phyloP scores from a whole-genome alignment of 1,140 invertebrate genomes.

The Himalopsyche phryganea region DNA sequence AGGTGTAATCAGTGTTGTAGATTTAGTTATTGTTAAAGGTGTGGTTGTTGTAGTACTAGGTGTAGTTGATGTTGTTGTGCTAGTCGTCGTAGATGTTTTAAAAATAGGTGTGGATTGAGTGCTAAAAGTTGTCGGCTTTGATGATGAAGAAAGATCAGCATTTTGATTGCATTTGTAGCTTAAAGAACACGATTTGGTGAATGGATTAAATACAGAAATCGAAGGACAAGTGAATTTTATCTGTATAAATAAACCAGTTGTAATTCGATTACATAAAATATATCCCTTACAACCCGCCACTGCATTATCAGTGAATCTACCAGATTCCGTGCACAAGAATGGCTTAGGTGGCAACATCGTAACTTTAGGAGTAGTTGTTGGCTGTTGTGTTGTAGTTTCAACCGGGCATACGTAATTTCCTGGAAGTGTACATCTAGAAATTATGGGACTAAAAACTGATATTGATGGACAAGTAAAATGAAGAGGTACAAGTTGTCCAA shows the following conservation, averaged over 20 bases:
- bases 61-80: background rate
- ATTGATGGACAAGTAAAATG: too few relatives aligned
- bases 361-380: too few relatives aligned
- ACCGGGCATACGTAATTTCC: too few relatives aligned
- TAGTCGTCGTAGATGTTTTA: background rate
- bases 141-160: too few relatives aligned
- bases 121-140: too few relatives aligned
- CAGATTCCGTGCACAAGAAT: slow-evolving; percentile 17
- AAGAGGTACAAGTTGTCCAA: too few relatives aligned
- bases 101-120: background rate
- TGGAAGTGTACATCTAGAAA: too few relatives aligned
- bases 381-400: too few relatives aligned
- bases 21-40: background rate
- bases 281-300: slow-evolving; percentile 11
- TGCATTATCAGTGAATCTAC: slow-evolving; percentile 20
- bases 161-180: too few relatives aligned
- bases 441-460: too few relatives aligned
- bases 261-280: slow-evolving; percentile 9
- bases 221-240: slow-evolving; percentile 13
- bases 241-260: background rate
- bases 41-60: background rate
- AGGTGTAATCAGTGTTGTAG: background rate
- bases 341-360: background rate
- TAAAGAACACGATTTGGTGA: slow-evolving; percentile 7
- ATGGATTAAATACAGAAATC: slow-evolving; percentile 12